Evolutionary conservation across 2,113 vertebrate species (phyloP).

Genomic region (Rhodinocichla rosea): DNA sequence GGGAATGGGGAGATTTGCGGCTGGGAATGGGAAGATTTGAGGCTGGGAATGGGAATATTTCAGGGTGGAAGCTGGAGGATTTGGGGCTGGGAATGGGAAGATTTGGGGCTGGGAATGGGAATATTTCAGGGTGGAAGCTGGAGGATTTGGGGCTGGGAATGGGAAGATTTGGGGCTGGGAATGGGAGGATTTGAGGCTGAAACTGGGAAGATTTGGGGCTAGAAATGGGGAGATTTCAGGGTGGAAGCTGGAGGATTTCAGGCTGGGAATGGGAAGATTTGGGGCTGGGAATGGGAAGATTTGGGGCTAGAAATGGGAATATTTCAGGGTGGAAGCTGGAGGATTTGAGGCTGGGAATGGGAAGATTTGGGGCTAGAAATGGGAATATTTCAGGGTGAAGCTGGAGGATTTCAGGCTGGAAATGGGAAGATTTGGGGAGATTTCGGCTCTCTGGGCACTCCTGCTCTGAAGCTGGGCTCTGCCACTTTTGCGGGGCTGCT

Average conservation of each 20-base stretch:
- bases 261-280: neutral
- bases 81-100: no score
- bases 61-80: neutral
- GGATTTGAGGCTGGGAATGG: fast-evolving
- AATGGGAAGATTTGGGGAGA: no score
- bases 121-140: no score
- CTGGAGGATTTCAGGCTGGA: fast-evolving
- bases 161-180: no score
- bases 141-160: no score
- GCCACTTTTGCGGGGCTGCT: neutral
- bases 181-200: no score
- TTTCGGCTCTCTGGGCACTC: neutral
- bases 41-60: neutral
- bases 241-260: no score
- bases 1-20: fast-evolving
- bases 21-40: neutral
- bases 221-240: neutral
- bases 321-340: neutral
- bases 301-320: neutral
- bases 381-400: neutral
- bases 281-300: fast-evolving
- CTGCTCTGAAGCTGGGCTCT: neutral
- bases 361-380: fast-evolving
- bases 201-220: no score
- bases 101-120: no score